Base-by-base conservation (phyloP, 2,113 vertebrate species). In the Zapus hudsonius region DNA sequence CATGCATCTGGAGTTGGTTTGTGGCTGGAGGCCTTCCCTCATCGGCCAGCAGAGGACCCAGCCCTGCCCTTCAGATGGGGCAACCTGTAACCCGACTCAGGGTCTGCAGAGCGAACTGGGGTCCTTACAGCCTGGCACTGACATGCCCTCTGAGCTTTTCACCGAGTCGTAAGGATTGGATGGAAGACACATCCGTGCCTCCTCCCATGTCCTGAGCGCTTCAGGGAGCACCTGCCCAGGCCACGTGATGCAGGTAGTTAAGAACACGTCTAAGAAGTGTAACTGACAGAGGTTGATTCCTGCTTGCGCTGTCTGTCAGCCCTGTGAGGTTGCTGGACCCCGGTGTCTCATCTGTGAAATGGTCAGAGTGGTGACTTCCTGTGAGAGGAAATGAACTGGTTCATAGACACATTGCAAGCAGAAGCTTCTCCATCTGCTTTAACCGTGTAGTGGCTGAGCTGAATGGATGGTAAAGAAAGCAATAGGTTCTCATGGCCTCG, bases 81-180 rank as follows among this genome's bases (percentile, higher is more conserved):
- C 75, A 57, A 64, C 64, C 91, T 89, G 72, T 96, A 90, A 95
- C 92, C 94, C 87, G 59, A 95, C 70, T 0, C 2, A 66, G 36
- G 92, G 2, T 40, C 52, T 1, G 0, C 0, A 9, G 38, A 17
- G 3, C 89, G 73, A 93, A 64, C 25, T 2, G 66, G 42, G 57
- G 40, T 75, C 17, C 84, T 44, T 55, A 27, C 55, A 42, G 29
- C 52, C 25, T 57, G 66, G 38, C 63, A 84, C 36, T 52, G 63
- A 19, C 0, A 2, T 33, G 27, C n/a, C n/a, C n/a, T n/a, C n/a
- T n/a, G n/a, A n/a, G n/a, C n/a, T n/a, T n/a, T n/a, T n/a, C n/a
- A n/a, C n/a, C n/a, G n/a, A n/a, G n/a, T n/a, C n/a, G n/a, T n/a
- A n/a, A n/a, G n/a, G n/a, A n/a, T n/a, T n/a, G n/a, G n/a, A n/a